Conservation (phyloP, 2,113 vertebrate genomes). For the Panthera leo region DNA sequence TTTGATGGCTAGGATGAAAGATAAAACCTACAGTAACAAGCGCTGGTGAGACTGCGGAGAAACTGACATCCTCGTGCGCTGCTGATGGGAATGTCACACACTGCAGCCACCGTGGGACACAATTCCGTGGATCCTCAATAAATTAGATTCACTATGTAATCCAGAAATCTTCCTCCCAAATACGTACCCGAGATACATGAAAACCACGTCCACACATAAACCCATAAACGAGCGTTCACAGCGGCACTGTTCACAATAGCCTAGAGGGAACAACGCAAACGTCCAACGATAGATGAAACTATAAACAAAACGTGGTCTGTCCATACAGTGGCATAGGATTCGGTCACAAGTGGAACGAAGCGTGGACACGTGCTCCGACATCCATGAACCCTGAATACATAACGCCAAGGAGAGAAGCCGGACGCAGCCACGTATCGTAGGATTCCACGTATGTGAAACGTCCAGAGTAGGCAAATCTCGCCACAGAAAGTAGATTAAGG, state of each 20-base stretch:
- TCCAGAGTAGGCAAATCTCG: neutral
- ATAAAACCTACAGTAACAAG: neutral
- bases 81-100: neutral
- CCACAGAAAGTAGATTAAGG: fast-evolving
- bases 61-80: fast-evolving
- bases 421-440: fast-evolving
- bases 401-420: neutral
- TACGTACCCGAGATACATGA: neutral
- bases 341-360: fast-evolving
- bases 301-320: fast-evolving
- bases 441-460: fast-evolving
- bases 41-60: neutral
- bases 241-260: too few species aligned
- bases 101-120: fast-evolving
- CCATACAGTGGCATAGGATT: neutral
- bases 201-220: neutral
- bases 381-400: fast-evolving
- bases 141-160: neutral
- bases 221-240: fast-evolving
- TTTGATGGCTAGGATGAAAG: neutral
- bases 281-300: neutral
- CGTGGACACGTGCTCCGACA: fast-evolving
- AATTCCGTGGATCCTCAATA: neutral
- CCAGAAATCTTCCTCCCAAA: neutral
- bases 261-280: neutral